Evolutionary conservation across 1,140 invertebrate species (phyloP), one percentile per base, ranked within the genome.

Genomic region (Chironomus tepperi): DNA sequence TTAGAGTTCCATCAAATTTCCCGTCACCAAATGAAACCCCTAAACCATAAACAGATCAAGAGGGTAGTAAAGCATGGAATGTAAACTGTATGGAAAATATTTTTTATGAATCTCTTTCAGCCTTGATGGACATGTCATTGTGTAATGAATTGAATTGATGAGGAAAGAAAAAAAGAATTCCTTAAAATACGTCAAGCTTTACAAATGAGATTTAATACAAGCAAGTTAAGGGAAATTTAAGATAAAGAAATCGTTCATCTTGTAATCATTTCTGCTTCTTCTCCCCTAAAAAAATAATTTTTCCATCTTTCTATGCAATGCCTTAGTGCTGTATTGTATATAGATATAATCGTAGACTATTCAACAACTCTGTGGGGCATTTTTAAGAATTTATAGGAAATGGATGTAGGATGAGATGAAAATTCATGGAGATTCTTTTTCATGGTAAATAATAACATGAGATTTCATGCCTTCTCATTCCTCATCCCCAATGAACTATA

Each of bases 121-220:
- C n/a, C 47, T n/a, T 57, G 12, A 57, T 57, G 47, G 47, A 57
- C 47, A 57, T 57, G 47, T 57, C 47, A 57, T 57, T 57, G 47
- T 57, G n/a, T 57, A 57, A 57, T 57, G 47, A 57, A 57, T n/a
- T n/a, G 47, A 57, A 57, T 57, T 57, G 47, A 57, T 57, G 47
- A 12, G 47, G 10, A 57, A n/a, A 57, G 15, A 57, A 12, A 12
- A 8, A 57, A n/a, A 57, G 15, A 57, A 57, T 57, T 57, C 47
- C 47, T 15, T 15, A 57, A 57, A 57, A 57, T 57, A 12, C 47
- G n/a, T 57, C 47, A 57, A 47, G 47, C 47, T 57, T 57, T 57
- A 57, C 12, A 57, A 57, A 57, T 57, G 47, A 57, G 47, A 57
- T 57, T 57, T 57, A 57, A 34, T n/a, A 57, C 10, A 57, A 12